These are phyloP conservation scores for Tetranychus piercei DNA, from an alignment of 2,888 invertebrate species.

Conservation along the genomic window DNA sequence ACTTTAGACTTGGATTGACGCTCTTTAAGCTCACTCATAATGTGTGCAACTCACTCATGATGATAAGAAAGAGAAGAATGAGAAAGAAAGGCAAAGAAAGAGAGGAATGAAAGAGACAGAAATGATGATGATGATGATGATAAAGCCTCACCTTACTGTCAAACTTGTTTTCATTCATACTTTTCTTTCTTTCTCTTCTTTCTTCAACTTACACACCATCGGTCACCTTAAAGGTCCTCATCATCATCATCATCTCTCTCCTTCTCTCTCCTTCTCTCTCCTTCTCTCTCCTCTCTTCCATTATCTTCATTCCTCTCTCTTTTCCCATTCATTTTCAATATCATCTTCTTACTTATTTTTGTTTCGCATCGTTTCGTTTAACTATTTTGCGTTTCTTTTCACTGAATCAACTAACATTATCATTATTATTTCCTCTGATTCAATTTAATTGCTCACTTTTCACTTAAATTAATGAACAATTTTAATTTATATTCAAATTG, in stretches of 20 bases:
- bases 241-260: background rate
- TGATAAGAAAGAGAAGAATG: background rate
- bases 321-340: background rate
- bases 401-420: too few species aligned
- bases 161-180: background rate
- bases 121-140: constrained; percentile 4
- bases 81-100: background rate
- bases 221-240: too few species aligned
- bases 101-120: constrained; percentile 3
- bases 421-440: too few species aligned
- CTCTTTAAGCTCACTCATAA: background rate
- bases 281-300: background rate
- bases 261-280: background rate
- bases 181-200: too few species aligned
- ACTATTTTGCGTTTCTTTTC: background rate
- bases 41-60: background rate
- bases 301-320: constrained; percentile 5
- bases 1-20: background rate
- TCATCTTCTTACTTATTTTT: background rate
- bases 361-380: background rate
- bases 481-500: too few species aligned
- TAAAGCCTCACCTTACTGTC: background rate
- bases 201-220: too few species aligned
- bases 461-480: too few species aligned
- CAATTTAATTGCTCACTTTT: too few species aligned